A percentile compares a stretch with the other conserved stretches of the same genome.
Evolutionary conservation across 2,113 vertebrate genomes (phyloP).

Genomic region (Rhinoderma darwinii): DNA sequence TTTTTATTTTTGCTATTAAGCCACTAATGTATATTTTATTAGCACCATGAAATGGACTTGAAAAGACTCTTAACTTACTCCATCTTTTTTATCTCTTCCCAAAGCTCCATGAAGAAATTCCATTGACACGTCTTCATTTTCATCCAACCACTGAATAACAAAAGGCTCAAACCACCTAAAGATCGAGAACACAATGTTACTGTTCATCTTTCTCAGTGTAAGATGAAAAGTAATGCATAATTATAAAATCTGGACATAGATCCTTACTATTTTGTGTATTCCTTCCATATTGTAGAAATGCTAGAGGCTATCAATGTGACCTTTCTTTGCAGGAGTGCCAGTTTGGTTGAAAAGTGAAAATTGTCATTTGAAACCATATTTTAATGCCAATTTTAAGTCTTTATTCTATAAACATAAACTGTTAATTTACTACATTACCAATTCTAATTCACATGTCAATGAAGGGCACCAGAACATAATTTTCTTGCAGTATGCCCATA

Average conservation of each 20-base stretch:
- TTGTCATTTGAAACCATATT: background rate
- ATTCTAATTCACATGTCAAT: background rate
- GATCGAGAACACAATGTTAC: slow-evolving; percentile 11
- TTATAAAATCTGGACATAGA: background rate
- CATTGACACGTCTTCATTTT: slow-evolving; percentile 97
- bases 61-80: slow-evolving; percentile 76
- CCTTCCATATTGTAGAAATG: background rate
- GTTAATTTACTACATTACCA: background rate
- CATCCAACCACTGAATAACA: slow-evolving; percentile 97
- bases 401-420: background rate
- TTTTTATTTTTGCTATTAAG: background rate
- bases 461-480: no score
- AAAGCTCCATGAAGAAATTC: slow-evolving; percentile 95
- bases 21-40: background rate
- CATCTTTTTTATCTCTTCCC: slow-evolving; percentile 96
- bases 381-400: background rate
- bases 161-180: slow-evolving; percentile 97
- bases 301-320: background rate
- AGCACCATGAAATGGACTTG: background rate
- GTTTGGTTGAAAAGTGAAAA: background rate
- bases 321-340: background rate
- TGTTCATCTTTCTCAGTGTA: no score
- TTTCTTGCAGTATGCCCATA: no score
- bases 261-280: background rate
- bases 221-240: background rate